phyloP scores from a whole-genome alignment of 2,113 vertebrate genomes.

The Cyprinodon brontotheroides region DNA sequence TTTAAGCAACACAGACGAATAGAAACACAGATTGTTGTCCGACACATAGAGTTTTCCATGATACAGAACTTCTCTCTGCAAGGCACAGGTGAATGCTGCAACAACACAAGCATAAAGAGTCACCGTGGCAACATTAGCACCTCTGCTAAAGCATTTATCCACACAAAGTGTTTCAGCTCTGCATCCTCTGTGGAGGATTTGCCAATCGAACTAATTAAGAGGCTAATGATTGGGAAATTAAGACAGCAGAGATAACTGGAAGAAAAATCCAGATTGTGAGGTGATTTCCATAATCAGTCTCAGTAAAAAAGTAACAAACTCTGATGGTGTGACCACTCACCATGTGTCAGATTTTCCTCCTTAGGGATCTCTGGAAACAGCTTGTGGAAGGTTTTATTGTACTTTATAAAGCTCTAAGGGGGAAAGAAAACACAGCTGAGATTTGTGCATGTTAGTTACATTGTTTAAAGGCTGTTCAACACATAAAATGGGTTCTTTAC shows the following conservation, averaged over 20 bases:
- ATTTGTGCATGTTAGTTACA: background rate
- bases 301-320: conserved; percentile 23
- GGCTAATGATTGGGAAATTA: conserved; percentile 13
- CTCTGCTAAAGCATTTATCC: conserved; percentile 18
- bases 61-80: conserved; percentile 85
- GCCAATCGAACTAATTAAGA: conserved; percentile 9
- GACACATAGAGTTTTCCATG: conserved; percentile 84
- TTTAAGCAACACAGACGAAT: conserved; percentile 83
- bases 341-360: conserved; percentile 68
- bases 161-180: background rate
- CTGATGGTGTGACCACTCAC: conserved; percentile 65
- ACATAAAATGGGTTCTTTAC: background rate
- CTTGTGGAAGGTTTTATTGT: conserved; percentile 76
- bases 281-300: conserved; percentile 35
- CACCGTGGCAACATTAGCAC: conserved; percentile 8
- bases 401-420: conserved; percentile 70
- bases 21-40: conserved; percentile 78
- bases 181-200: background rate
- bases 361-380: conserved; percentile 79
- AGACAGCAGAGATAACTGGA: conserved; percentile 15
- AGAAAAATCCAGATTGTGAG: conserved; percentile 16
- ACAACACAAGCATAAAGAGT: conserved; percentile 1
- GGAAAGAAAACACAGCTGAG: background rate
- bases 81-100: conserved; percentile 81
- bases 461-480: background rate